Base-by-base conservation (phyloP, 1,140 invertebrate species). In the Brevipalpus yothersi region DNA sequence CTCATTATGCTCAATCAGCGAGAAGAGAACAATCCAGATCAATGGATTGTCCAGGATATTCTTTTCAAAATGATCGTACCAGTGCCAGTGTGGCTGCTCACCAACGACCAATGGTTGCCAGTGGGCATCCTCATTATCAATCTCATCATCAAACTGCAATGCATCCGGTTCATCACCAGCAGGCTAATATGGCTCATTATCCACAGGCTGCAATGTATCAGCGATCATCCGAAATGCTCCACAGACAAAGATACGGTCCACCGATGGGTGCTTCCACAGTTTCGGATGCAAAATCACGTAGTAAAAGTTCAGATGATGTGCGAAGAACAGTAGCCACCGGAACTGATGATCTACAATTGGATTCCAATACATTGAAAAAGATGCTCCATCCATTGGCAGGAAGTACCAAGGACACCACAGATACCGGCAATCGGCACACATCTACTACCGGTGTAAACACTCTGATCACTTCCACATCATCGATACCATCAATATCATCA, bases 301-400 rank as follows among this genome's bases (percentile, higher is more conserved):
- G 61, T 62, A 88, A 87, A 71, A 87, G 84, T 71, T 87, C 85
- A 23, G 85, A 89, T 71, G 84, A 90, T 67, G 86, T 87, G 79
- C 72, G 58, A 75, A 41, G 75, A 73, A 69, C 68, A 67, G 60
- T 56, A 56, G 53, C 62, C 60, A 63, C 59, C 76, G 74, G 63
- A 72, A 76, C 40, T 21, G 73, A 40, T 70, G 65, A 59, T 11
- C 59, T 67, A 15, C 66, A 65, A 63, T 68, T 75, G 65, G 85
- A 87, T 71, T 84, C 86, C 63, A 86, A 84, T 69, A 91, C 86
- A 1, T 73, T 94, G 63, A 92, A 93, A 69, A 78, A 84, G 53
- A 90, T 94, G 84, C 73, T 94, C 62, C 91, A 92, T 66, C 88
- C 88, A 23, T 84, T 94, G 77, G 81, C 85, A 7, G 65, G 67